These are phyloP conservation scores for Caloenas nicobarica DNA, from an alignment of 2,113 vertebrate species.

Conservation along the genomic window DNA sequence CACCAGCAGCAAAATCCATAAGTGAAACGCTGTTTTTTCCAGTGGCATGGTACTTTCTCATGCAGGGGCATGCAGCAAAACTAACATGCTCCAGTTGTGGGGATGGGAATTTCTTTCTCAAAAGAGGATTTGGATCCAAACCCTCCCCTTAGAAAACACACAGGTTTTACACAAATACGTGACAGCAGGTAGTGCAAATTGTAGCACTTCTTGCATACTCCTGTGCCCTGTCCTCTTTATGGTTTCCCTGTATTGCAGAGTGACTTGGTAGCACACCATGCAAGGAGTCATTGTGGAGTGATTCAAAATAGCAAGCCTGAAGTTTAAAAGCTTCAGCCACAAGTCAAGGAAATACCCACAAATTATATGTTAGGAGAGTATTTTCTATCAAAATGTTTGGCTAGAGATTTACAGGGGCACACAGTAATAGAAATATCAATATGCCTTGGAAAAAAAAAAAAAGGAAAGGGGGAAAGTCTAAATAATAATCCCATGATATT, in stretches of 20 bases:
- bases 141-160: background rate
- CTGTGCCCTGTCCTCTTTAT: background rate
- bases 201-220: background rate
- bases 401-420: background rate
- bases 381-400: background rate
- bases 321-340: background rate
- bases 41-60: too few species aligned
- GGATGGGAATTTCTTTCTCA: background rate
- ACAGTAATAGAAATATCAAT: background rate
- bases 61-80: background rate
- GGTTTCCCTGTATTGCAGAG: background rate
- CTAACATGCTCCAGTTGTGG: accelerated
- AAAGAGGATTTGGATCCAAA: background rate
- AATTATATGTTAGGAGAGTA: background rate
- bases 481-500: background rate
- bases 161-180: background rate
- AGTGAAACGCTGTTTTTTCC: background rate
- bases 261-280: background rate
- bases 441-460: background rate
- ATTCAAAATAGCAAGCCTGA: background rate
- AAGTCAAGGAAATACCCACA: background rate
- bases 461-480: accelerated
- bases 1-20: background rate
- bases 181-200: background rate
- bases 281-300: background rate